Percentiles rank a stretch among this genome's conserved stretches.
Conservation (phyloP, 2,113 vertebrate genomes). For the Caracal caracal region DNA sequence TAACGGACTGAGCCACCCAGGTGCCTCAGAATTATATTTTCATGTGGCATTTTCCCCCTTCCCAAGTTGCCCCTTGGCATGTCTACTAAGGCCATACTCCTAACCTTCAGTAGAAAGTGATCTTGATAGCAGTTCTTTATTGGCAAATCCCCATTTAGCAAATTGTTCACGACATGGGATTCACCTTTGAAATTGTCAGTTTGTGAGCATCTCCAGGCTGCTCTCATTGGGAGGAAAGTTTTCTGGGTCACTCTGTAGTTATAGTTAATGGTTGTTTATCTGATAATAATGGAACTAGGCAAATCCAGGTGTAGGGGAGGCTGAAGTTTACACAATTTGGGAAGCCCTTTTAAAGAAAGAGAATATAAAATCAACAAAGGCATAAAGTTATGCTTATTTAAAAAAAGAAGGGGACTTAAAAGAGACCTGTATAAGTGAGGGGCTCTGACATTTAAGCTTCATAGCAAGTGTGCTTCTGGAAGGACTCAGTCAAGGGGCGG, state of each 20-base stretch:
- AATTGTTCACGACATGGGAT: too few species aligned
- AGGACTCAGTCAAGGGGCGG: background rate
- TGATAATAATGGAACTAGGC: background rate
- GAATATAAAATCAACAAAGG: background rate
- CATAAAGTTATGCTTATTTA: background rate
- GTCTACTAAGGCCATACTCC: too few species aligned
- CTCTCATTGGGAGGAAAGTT: too few species aligned
- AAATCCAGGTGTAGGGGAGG: background rate
- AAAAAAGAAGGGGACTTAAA: background rate
- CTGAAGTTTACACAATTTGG: background rate
- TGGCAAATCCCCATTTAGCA: too few species aligned
- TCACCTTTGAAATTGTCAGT: too few species aligned
- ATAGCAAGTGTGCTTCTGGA: background rate
- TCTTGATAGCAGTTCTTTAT: too few species aligned
- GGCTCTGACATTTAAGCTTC: background rate
- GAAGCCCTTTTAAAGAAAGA: background rate
- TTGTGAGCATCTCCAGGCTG: too few species aligned
- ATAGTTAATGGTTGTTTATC: too few species aligned
- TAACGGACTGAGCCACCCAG: background rate
- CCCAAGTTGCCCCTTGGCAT: too few species aligned
- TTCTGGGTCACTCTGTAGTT: too few species aligned
- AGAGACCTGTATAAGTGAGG: background rate
- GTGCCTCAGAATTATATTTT: background rate
- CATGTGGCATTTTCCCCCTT: too few species aligned
- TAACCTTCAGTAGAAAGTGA: too few species aligned